A percentile compares a stretch with the other conserved stretches of the same genome.
These are phyloP conservation scores for Damaliscus lunatus DNA, from an alignment of 2,113 vertebrate genomes.

Conservation along the genomic window DNA sequence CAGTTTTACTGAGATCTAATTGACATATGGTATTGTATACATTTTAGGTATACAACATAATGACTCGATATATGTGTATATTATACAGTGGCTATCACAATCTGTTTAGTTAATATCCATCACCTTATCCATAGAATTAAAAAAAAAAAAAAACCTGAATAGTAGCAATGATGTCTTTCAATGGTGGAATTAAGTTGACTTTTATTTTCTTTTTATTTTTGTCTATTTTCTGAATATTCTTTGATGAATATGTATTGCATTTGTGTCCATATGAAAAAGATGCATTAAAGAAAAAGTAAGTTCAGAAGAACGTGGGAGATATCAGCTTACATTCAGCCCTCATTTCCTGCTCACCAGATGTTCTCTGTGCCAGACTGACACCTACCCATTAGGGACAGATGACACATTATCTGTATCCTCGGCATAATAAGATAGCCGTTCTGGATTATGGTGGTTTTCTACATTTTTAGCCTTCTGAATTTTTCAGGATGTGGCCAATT, in stretches of 20 bases:
- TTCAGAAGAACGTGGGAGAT: not conserved
- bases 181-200: not conserved
- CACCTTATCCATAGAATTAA: not conserved
- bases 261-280: not conserved
- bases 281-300: not conserved
- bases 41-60: not conserved
- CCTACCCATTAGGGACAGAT: not conserved
- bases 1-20: not conserved
- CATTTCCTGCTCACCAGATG: not conserved
- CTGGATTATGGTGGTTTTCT: not conserved
- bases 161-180: not conserved
- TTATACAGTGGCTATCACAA: not conserved
- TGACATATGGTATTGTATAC: not conserved
- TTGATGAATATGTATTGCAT: not conserved
- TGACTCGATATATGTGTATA: not conserved
- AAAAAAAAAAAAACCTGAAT: not conserved
- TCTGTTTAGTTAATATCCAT: not conserved
- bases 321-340: not conserved
- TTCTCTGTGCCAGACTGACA: not conserved
- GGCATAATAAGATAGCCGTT: not conserved
- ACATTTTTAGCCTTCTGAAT: not conserved
- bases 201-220: slow-evolving; percentile 12
- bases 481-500: not conserved
- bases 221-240: slow-evolving; percentile 10
- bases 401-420: not conserved